These are phyloP conservation scores for Lithobates pipiens DNA, from an alignment of 2,797 vertebrate genomes.

Conservation along the genomic window DNA sequence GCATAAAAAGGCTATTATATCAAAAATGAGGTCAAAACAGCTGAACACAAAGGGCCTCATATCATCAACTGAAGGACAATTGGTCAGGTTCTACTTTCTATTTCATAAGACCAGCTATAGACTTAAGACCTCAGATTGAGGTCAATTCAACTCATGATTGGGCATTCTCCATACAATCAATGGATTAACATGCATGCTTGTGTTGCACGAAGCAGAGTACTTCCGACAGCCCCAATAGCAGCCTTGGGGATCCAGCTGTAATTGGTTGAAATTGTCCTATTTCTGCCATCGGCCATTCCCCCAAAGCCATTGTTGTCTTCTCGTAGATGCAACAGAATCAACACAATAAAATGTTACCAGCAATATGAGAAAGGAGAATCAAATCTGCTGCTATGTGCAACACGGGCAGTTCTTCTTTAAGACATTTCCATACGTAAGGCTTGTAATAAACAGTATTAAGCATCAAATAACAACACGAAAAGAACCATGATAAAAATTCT, in stretches of 20 bases:
- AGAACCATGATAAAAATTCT: background rate
- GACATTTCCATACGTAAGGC: background rate
- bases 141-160: too few relatives aligned
- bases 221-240: background rate
- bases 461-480: background rate
- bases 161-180: too few relatives aligned
- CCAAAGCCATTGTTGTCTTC: too few relatives aligned
- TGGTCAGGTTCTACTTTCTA: background rate
- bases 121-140: background rate
- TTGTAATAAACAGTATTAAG: background rate
- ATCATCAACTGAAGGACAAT: background rate
- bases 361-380: too few relatives aligned
- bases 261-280: background rate
- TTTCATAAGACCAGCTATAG: background rate
- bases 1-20: conserved; percentile 65
- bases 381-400: background rate
- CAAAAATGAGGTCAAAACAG: conserved; percentile 65
- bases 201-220: background rate
- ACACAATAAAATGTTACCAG: too few relatives aligned
- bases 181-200: background rate
- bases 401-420: background rate
- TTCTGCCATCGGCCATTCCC: background rate
- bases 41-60: background rate
- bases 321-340: too few relatives aligned
- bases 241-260: background rate